Conservation (phyloP, 1,140 invertebrate species). For the Drosophila fuyamai region DNA sequence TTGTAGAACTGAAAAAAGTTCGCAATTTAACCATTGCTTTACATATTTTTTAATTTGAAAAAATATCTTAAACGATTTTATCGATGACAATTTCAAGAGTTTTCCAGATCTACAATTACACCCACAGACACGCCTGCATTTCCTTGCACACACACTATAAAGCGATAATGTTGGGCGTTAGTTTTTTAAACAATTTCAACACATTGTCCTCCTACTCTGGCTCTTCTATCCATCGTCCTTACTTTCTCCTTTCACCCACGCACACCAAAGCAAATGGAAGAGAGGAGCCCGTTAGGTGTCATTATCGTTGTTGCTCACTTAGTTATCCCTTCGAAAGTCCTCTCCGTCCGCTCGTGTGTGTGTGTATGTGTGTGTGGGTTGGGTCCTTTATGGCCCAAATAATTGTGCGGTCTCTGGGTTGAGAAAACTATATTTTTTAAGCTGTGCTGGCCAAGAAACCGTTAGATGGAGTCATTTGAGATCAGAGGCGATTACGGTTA, state of each 20-base stretch:
- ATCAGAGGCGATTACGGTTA: conserved; percentile 36
- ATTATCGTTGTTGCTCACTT: conserved; percentile 24
- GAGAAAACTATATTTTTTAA: conserved; percentile 26
- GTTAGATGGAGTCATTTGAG: conserved; percentile 31
- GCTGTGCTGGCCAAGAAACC: neutral
- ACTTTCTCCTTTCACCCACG: neutral
- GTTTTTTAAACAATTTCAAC: conserved; percentile 5
- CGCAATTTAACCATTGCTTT: no score
- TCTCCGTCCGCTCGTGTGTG: neutral
- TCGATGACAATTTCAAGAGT: no score
- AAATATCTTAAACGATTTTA: no score
- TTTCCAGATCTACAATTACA: neutral
- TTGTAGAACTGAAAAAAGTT: no score
- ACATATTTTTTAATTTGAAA: no score
- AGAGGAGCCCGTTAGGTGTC: conserved; percentile 9
- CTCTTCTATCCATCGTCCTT: neutral
- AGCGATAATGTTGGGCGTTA: neutral
- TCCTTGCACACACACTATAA: neutral
- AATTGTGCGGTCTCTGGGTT: conserved; percentile 36
- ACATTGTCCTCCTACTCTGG: neutral
- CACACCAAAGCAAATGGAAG: neutral
- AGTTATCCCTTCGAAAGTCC: conserved; percentile 20
- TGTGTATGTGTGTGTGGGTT: conserved; percentile 1
- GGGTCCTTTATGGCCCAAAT: conserved; percentile 31
- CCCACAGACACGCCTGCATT: neutral